Evolutionary conservation across 1,140 invertebrate genomes (phyloP), one percentile per base, ranked within the genome.

Genomic region (Aplysia californica): DNA sequence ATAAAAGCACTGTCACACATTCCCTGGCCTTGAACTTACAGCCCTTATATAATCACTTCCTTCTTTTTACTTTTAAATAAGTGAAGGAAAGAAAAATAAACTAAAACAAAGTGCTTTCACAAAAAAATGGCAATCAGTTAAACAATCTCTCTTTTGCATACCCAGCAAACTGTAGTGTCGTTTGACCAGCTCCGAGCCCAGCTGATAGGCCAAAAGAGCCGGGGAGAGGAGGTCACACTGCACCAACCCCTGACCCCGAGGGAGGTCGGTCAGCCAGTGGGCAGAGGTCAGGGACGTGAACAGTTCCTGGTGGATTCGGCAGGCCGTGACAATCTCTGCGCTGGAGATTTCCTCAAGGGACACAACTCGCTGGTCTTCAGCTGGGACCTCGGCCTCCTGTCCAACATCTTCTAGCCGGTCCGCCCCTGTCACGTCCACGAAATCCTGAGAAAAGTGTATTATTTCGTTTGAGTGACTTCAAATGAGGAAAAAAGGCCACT

Each of bases 361-460:
- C 1, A 15, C 3, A 18, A 18, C 0, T 73, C 18, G 23, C 10
- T 1, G 1, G 21, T 2, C 31, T 1, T 2, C 21, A 18, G n/a
- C 70, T 23, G 21, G 4, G 10, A n/a, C 74, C 31, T 64, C 68
- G 10, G 44, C 33, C n/a, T 73, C 59, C 31, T 82, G 61, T 20
- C 68, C 74, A 23, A 72, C 74, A 61, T 86, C 79, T 61, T 86
- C 79, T 33, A 86, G 76, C 6, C 78, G 70, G 2, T 77, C 76
- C 20, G 76, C 70, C 15, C 76, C 82, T 44, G 80, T 76, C 29
- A 91, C 75, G 76, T 91, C 91, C 36, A 84, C 77, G 80, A 89
- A 91, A 31, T 89, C 88, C 50, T 88, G 73, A 31, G 76, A 79
- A 73, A 78, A 69, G 33, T 31, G 5, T 31, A 15, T 10, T 36